Percentiles rank a stretch among this genome's conserved stretches.
These are phyloP conservation scores for Chrysolina haemoptera DNA, from an alignment of 2,888 invertebrate species.

Conservation along the genomic window DNA sequence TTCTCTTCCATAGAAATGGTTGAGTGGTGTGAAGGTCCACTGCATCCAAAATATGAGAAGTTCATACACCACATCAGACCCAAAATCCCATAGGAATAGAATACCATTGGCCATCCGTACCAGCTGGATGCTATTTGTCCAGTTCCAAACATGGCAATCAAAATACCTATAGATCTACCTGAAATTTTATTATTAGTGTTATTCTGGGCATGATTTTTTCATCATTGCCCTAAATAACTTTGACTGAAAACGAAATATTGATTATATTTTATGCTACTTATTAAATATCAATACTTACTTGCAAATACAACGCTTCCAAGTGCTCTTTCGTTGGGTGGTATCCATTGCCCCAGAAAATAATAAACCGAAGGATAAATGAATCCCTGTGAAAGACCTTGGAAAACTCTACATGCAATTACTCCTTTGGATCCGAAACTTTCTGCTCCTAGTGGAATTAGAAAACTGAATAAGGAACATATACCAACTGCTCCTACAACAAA, in stretches of 20 bases:
- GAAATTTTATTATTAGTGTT: slow-evolving; percentile 16
- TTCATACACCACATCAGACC: slow-evolving; percentile 75
- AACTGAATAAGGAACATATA: slow-evolving; percentile 77
- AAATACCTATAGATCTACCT: slow-evolving; percentile 79
- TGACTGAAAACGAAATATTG: too few species aligned
- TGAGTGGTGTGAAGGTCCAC: slow-evolving; percentile 76
- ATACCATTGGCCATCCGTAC: slow-evolving; percentile 85
- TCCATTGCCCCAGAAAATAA: slow-evolving; percentile 85
- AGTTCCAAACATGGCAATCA: slow-evolving; percentile 80
- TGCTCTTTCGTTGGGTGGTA: slow-evolving; percentile 79
- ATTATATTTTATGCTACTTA: too few species aligned
- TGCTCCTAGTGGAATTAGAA: slow-evolving; percentile 80
- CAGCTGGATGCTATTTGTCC: slow-evolving; percentile 80
- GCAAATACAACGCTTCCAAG: slow-evolving; percentile 80
- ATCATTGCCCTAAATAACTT: too few species aligned
- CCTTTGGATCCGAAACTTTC: slow-evolving; percentile 76
- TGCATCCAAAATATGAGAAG: slow-evolving; percentile 78
- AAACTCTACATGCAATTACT: slow-evolving; percentile 77
- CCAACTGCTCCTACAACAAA: slow-evolving; percentile 75
- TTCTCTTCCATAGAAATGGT: slow-evolving; percentile 77
- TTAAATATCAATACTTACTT: slow-evolving; percentile 58
- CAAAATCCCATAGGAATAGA: slow-evolving; percentile 80
- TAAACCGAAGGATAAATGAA: slow-evolving; percentile 82
- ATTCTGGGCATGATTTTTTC: too few species aligned
- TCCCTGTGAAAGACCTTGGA: slow-evolving; percentile 84